Base-by-base conservation (phyloP, 2,113 vertebrate species). In the Prietella phreatophila region DNA sequence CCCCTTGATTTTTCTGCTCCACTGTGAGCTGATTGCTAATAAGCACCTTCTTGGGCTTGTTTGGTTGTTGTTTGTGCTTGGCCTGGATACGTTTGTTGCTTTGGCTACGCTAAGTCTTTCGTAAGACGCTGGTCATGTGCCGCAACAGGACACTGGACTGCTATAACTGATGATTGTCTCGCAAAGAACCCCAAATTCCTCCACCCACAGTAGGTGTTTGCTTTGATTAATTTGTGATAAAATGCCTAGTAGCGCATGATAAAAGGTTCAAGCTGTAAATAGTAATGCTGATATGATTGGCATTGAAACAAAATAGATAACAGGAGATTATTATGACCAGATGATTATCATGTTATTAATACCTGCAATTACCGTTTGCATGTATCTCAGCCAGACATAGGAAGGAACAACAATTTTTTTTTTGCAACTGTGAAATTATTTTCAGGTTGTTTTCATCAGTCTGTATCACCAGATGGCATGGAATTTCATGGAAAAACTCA, bases 21-120 rank as follows among this genome's bases (percentile, higher is more conserved):
- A 11, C 89, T 88, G 87, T 91, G 90, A 90, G 88, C 79, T 91
- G 91, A 91, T 91, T 92, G 89, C 89, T 92, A 91, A 92, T 92
- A 89, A 91, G 87, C 63, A 50, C 84, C 79, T 86, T 86, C 87
- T 87, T 85, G 42, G 50, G 78, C 75, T 85, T 85, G 80, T 87
- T 89, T 88, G 89, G 85, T 91, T 91, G 87, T 89, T 89, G 85
- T 90, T 92, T 91, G 89, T 87, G 84, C 85, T 73, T 86, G 86
- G 89, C 82, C 85, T 82, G 87, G 85, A 90, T 90, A 73, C 86
- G 75, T 39, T 84, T 85, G 82, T 76, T 88, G 73, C 63, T 73
- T 86, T 83, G 82, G 61, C 79, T 60, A 67, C 55, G 50, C 76
- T 82, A 67, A 60, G 75, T 69, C 73, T 88, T 71, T 81, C 86